These are phyloP conservation scores for Acronicta psi DNA, from an alignment of 2,888 invertebrate genomes.

Conservation along the genomic window DNA sequence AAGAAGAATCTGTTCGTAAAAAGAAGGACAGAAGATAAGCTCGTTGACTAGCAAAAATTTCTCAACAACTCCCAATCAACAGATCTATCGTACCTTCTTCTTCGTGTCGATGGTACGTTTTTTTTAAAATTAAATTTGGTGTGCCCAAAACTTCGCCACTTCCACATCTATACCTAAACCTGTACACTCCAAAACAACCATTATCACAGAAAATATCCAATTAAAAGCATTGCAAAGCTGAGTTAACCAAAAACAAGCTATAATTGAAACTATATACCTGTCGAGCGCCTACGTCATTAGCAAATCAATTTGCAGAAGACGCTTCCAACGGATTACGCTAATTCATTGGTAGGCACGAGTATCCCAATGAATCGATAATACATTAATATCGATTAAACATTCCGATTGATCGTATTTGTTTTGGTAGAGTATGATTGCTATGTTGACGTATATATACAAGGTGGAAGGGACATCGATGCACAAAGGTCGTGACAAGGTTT, in stretches of 20 bases:
- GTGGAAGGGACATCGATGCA: no score
- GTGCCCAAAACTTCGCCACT: no score
- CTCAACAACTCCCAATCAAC: constrained; percentile 26
- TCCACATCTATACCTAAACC: no score
- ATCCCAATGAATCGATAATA: constrained; percentile 7
- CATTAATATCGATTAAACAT: constrained; percentile 1
- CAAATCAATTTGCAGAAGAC: constrained; percentile 35
- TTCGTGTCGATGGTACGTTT: no score
- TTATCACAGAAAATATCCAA: constrained; percentile 31
- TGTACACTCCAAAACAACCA: constrained; percentile 11
- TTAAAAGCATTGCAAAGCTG: constrained; percentile 27
- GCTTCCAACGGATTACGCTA: constrained; percentile 25
- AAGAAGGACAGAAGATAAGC: no score
- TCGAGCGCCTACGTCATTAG: constrained; percentile 15
- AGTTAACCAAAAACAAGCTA: constrained; percentile 22
- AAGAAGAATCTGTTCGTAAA: no score
- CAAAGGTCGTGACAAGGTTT: no score
- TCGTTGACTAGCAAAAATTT: no score
- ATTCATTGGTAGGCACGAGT: constrained; percentile 9
- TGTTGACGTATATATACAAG: neutral
- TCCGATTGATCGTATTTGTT: neutral
- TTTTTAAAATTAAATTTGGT: no score
- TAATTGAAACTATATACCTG: constrained; percentile 32
- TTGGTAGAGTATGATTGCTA: neutral
- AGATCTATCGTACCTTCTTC: constrained; percentile 16